A percentile compares a stretch with the other conserved stretches of the same genome.
Evolutionary conservation across 2,113 vertebrate species (phyloP).

Genomic region (Atlantisia rogersi): DNA sequence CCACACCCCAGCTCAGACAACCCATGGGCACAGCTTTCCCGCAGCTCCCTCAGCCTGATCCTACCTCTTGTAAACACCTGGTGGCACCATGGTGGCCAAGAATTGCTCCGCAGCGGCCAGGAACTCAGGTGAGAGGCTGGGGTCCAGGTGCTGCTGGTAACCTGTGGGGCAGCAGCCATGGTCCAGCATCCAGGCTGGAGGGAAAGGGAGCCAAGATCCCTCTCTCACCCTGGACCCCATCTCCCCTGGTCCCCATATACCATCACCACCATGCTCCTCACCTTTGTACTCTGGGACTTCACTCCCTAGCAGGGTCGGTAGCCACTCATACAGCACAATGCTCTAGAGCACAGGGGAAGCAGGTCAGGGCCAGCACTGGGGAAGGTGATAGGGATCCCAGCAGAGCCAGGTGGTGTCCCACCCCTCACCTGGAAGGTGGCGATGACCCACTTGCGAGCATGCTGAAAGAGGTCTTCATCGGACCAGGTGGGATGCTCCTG

Average conservation of each 20-base stretch:
- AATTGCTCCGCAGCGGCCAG: conserved; percentile 70
- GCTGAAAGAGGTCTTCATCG: conserved; percentile 91
- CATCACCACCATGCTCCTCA: background rate
- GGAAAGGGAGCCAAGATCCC: background rate
- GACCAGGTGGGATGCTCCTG: conserved; percentile 79
- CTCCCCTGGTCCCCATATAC: background rate
- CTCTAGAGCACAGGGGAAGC: conserved; percentile 70
- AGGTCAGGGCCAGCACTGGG: background rate
- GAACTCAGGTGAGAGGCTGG: conserved; percentile 83
- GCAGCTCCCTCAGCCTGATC: rapidly evolving
- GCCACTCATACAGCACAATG: conserved; percentile 91
- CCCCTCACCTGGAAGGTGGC: conserved; percentile 89
- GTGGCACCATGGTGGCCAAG: conserved; percentile 84
- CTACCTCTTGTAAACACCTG: conserved; percentile 90
- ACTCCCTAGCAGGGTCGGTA: conserved; percentile 77
- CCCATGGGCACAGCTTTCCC: background rate
- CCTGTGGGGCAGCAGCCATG: conserved; percentile 48
- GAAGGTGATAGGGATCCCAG: rapidly evolving
- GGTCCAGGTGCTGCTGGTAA: conserved; percentile 85
- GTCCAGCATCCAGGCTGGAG: background rate
- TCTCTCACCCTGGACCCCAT: background rate
- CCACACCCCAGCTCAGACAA: background rate
- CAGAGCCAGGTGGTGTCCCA: rapidly evolving
- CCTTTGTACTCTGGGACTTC: conserved; percentile 79
- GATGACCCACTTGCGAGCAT: conserved; percentile 86